These are phyloP conservation scores for Charina bottae DNA, from an alignment of 2,113 vertebrate genomes.

Conservation along the genomic window DNA sequence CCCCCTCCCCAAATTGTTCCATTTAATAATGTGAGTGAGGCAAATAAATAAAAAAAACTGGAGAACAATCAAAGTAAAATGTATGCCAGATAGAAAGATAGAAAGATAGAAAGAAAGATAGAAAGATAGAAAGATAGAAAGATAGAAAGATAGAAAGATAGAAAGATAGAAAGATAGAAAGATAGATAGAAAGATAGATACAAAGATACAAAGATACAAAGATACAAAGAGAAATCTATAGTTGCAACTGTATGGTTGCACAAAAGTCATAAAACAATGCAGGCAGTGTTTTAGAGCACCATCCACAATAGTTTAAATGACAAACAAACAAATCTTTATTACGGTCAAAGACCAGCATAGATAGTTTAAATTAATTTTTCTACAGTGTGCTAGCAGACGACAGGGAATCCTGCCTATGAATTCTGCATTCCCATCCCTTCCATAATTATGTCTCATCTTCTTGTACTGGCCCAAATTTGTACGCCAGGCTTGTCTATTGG, in stretches of 20 bases:
- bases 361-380: not conserved
- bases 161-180: not conserved
- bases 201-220: too few species aligned
- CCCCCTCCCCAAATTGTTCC: constrained; percentile 18
- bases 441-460: not conserved
- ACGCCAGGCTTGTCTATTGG: too few species aligned
- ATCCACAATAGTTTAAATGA: not conserved
- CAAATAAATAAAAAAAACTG: not conserved
- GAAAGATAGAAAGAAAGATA: fast-evolving
- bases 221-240: not conserved
- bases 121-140: too few species aligned
- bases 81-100: not conserved
- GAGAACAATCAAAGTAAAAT: not conserved
- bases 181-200: too few species aligned
- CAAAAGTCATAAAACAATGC: not conserved
- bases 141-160: not conserved
- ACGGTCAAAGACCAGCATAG: too few species aligned
- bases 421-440: not conserved
- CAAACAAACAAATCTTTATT: too few species aligned
- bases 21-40: constrained; percentile 6
- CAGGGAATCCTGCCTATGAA: not conserved
- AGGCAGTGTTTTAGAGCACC: not conserved
- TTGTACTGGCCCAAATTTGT: not conserved
- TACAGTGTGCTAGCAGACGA: not conserved
- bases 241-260: not conserved